Evolutionary conservation across 2,113 vertebrate genomes (phyloP).

Genomic region (Choloepus hoffmanni): DNA sequence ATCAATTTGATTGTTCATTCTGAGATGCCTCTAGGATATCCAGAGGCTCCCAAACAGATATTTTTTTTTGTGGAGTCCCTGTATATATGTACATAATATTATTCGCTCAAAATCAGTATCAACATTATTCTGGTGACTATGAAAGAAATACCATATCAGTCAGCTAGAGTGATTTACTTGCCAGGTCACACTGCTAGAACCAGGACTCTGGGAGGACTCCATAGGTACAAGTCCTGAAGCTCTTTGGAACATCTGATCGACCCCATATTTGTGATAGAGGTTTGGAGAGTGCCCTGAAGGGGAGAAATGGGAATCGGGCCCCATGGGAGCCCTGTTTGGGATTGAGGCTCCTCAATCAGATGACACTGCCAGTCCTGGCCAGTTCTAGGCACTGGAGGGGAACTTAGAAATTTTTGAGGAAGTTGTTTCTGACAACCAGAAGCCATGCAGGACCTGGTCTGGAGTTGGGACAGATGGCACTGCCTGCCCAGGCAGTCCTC

Average conservation of each 20-base stretch:
- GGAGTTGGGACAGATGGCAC: background rate
- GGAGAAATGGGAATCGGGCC: background rate
- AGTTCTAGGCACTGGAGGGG: background rate
- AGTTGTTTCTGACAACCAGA: background rate
- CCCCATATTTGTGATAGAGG: background rate
- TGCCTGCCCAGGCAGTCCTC: background rate
- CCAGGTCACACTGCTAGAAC: background rate
- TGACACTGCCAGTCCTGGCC: background rate
- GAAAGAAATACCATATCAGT: constrained; percentile 1
- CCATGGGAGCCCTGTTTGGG: background rate
- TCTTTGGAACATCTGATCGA: constrained; percentile 24
- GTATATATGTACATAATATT: constrained; percentile 8
- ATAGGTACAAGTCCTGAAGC: background rate
- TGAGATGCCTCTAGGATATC: background rate
- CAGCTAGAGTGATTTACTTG: constrained; percentile 39
- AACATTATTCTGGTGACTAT: background rate
- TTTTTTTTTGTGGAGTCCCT: background rate
- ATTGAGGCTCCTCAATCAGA: constrained; percentile 2
- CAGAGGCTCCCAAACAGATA: background rate
- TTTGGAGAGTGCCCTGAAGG: background rate
- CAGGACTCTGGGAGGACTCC: background rate
- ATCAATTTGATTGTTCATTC: constrained; percentile 11
- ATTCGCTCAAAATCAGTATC: background rate
- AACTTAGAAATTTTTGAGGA: constrained; percentile 1
- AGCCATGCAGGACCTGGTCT: background rate